These are phyloP conservation scores for Drosophila neonasuta DNA, from an alignment of 2,888 invertebrate genomes.

Conservation along the genomic window DNA sequence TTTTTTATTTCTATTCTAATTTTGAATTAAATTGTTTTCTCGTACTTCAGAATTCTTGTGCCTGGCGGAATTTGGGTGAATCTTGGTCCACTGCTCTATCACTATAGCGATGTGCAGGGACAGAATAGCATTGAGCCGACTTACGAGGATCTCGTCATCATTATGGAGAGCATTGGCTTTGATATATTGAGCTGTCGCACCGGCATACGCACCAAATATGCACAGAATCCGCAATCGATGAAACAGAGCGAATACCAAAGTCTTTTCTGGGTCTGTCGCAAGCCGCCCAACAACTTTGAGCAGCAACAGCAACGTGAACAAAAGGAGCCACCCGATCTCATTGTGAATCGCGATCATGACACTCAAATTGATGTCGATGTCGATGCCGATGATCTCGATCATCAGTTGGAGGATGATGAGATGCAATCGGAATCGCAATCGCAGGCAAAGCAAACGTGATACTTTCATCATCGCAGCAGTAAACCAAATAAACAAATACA, in stretches of 20 bases:
- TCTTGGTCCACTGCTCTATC: constrained; percentile 95
- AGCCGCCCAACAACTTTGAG: constrained; percentile 83
- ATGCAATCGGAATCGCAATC: background rate
- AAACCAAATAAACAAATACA: background rate
- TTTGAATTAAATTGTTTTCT: background rate
- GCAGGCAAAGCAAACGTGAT: constrained; percentile 14
- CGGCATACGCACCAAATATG: constrained; percentile 92
- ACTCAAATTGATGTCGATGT: constrained; percentile 7
- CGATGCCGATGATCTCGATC: constrained; percentile 40
- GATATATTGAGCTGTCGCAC: constrained; percentile 88
- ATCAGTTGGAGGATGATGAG: background rate
- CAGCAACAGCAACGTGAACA: constrained; percentile 11
- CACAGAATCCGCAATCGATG: constrained; percentile 96
- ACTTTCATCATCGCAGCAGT: background rate
- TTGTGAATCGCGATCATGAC: constrained; percentile 40
- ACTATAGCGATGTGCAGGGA: constrained; percentile 92
- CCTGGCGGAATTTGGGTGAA: constrained; percentile 96
- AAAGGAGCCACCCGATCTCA: constrained; percentile 56
- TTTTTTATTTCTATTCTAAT: background rate
- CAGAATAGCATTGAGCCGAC: constrained; percentile 97
- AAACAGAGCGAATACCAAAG: constrained; percentile 95
- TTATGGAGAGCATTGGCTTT: constrained; percentile 92
- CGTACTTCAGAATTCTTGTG: constrained; percentile 86
- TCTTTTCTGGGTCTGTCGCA: constrained; percentile 95
- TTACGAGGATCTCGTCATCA: constrained; percentile 90